Percentiles rank a stretch among this genome's conserved stretches.
phyloP scores from a whole-genome alignment of 2,113 vertebrate species.

The Stercorarius parasiticus region DNA sequence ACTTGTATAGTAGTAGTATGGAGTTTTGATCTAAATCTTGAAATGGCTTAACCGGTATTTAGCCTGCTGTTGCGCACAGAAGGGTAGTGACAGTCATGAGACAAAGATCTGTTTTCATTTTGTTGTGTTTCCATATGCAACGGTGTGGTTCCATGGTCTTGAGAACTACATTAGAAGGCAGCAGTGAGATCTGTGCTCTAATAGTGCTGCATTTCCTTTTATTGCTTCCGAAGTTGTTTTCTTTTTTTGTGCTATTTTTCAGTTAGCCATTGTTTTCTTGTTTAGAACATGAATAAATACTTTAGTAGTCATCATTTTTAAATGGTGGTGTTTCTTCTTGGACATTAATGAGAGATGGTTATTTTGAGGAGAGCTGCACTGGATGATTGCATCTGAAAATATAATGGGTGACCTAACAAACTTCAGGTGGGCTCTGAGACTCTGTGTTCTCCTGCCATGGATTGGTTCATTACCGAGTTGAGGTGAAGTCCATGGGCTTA shows the following conservation, averaged over 20 bases:
- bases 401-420: background rate
- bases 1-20: background rate
- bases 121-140: background rate
- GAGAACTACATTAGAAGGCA: background rate
- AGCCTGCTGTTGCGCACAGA: background rate
- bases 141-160: background rate
- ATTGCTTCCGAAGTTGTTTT: background rate
- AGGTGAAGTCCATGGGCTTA: background rate
- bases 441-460: rapidly evolving
- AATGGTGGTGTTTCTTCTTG: background rate
- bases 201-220: background rate
- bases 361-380: background rate
- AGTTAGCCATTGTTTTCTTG: background rate
- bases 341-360: background rate
- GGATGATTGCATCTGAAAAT: background rate
- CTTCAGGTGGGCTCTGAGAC: background rate
- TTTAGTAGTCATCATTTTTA: background rate
- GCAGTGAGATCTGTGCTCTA: background rate
- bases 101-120: background rate
- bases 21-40: background rate
- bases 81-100: background rate
- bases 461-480: background rate
- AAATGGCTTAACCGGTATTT: background rate
- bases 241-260: background rate
- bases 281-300: background rate